phyloP scores from a whole-genome alignment of 2,888 invertebrate species.

The Noctua fimbriata region DNA sequence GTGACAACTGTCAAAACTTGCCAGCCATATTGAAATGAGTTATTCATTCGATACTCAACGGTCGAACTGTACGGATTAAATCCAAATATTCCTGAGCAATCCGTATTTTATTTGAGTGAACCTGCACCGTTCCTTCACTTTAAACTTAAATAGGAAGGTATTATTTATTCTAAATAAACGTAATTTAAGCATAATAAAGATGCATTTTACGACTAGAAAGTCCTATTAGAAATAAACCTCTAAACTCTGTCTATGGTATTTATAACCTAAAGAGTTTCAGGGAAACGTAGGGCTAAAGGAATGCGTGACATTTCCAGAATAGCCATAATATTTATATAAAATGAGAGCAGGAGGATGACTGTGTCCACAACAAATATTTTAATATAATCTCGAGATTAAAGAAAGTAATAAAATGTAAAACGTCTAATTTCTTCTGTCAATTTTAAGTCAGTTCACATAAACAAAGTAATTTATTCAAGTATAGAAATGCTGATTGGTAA shows the following conservation, averaged over 20 bases:
- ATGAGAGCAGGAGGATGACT: constrained; percentile 36
- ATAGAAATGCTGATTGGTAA: constrained; percentile 14
- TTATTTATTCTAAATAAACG: neutral
- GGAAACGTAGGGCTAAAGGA: constrained; percentile 45
- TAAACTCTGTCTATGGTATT: constrained; percentile 38
- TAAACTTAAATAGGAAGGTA: neutral
- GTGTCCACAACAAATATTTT: constrained; percentile 11
- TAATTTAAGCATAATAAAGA: neutral
- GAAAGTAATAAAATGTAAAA: constrained; percentile 19
- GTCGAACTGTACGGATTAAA: no score
- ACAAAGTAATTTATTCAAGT: constrained; percentile 14
- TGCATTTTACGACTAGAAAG: constrained; percentile 21
- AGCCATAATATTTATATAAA: constrained; percentile 57
- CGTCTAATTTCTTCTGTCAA: neutral
- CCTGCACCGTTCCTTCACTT: no score
- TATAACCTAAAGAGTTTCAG: constrained; percentile 41
- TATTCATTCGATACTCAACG: no score
- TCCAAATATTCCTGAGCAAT: no score
- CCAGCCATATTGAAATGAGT: no score
- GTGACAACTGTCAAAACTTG: no score
- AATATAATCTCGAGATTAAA: constrained; percentile 14
- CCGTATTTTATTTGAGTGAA: no score
- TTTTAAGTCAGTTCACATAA: constrained; percentile 8
- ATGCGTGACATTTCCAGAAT: constrained; percentile 58
- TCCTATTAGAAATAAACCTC: constrained; percentile 6